Percentiles rank a stretch among this genome's conserved stretches.
Evolutionary conservation across 2,888 invertebrate genomes (phyloP).

Genomic region (Caenorhabditis sp.): DNA sequence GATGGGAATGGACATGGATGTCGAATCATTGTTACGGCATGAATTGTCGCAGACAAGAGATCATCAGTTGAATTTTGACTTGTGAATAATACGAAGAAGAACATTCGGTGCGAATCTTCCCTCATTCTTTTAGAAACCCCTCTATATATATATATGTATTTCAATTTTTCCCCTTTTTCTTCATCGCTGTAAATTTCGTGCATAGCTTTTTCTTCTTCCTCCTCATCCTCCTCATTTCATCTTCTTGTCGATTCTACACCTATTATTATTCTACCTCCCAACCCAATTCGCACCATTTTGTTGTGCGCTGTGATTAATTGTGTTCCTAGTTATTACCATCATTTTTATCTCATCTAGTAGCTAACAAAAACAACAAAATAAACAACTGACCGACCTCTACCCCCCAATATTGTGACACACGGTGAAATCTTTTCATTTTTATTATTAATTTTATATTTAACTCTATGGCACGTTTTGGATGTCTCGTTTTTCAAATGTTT

Average conservation of each 20-base stretch:
- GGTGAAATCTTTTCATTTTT: background rate
- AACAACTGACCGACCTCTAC: background rate
- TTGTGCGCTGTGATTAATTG: background rate
- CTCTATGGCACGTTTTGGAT: too few species aligned
- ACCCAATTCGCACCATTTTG: background rate
- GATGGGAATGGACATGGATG: constrained; percentile 59
- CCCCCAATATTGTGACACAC: background rate
- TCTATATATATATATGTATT: background rate
- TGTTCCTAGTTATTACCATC: background rate
- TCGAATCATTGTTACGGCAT: constrained; percentile 63
- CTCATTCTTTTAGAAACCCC: too few species aligned
- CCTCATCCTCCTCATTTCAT: constrained; percentile 1
- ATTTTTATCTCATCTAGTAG: background rate
- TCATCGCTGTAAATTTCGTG: constrained; percentile 1
- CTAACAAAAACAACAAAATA: background rate
- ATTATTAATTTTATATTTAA: constrained; percentile 9
- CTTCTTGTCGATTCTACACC: background rate
- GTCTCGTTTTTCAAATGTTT: too few species aligned
- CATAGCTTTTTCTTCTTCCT: constrained; percentile 1
- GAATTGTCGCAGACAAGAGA: constrained; percentile 56
- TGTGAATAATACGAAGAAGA: too few species aligned
- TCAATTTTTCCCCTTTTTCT: constrained; percentile 1
- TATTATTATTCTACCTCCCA: constrained; percentile 1
- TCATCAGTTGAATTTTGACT: constrained; percentile 56
- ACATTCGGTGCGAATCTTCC: background rate